Evolutionary conservation across 30 jellyfish, hydroid and myxozoan genomes (phyloP), one percentile per base, ranked within the genome.

Genomic region (Aurelia coerulea): DNA sequence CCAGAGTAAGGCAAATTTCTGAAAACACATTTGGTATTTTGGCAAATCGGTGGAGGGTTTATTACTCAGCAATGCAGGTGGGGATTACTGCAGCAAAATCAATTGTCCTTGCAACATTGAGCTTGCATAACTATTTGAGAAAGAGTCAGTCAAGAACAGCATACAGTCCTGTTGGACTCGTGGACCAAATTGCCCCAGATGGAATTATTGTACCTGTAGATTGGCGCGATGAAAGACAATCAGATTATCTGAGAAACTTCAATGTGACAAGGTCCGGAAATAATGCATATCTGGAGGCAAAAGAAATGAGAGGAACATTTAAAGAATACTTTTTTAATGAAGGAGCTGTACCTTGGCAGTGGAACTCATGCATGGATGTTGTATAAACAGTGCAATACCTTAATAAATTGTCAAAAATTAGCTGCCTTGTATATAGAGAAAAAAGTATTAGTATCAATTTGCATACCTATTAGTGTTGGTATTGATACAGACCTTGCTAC

Each of bases 311-410:
- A 52, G 84, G 42, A 31, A 46, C 84, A 11, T 73, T 32, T 73
- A 73, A 41, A 35, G 84, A 73, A 73, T 73, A 73, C 63, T 73
- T 73, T 73, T 73, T 73, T 71, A 73, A 73, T 73, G 84, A 73
- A 53, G 70, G 84, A 6, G 84, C 69, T 42, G 84, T 73, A 51
- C 84, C 84, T 31, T 73, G 84, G 70, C 84, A 73, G 84, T 73
- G 68, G 70, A 42, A 73, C 31, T 42, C 70, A 49, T 73, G 70
- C 70, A 52, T 49, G 70, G 84, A 73, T 73, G 70, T 73, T 39
- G 68, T 58, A 58, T 58, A 58, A 3, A 58, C 68, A 58, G 68
- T 58, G 11, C 68, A 58, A 0, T 58, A 8, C 29, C 68, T 8
- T 2, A 12, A 58, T n/a, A n/a, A n/a, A 53, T 53, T 15, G 65